Base-by-base conservation (phyloP, 2,113 vertebrate species). In the Sylvietta virens region DNA sequence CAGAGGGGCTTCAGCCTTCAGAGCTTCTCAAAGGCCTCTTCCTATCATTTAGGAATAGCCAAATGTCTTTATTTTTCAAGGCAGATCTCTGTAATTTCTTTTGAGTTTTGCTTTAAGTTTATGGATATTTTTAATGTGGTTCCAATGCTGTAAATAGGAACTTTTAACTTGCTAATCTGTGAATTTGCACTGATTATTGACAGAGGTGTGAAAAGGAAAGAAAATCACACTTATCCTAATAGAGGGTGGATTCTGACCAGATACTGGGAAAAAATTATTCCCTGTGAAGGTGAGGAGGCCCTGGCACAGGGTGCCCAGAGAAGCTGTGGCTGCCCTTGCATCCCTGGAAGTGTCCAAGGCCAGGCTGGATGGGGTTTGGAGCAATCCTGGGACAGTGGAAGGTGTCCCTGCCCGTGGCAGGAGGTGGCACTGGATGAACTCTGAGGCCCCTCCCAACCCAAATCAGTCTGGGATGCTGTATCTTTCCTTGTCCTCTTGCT, bases 301-400 rank as follows among this genome's bases (percentile, higher is more conserved):
- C 42, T 57, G 22, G 69, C 69, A 73, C 81, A 73, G 50, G 1
- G 22, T 56, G 40, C 40, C 24, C 42, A 74, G 42, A 65, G 42
- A 0, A 65, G 23, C 50, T 74, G 60, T 65, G 70, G n/a, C 69
- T 74, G 70, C 6, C 42, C 48, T 35, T 72, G 67, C 13, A 57
- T 85, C 30, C 24, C 70, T 74, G 50, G 16, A 0, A 57, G 27
- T 40, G 42, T 3, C 20, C 24, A 20, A 54, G 50, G 24, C 23
- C 24, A 48, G 60, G 30, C 0, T 48, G 60, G 50, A 40, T 0
- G 0, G 35, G 30, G 10, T 0, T 57, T 57, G 70, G 51, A 66
- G 20, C 10, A 24, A 0, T n/a, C 8, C 30, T 85, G 35, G 20
- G 15, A 0, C 0, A 57, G 24, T 65, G 35, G 30, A 15, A 65